Conservation (phyloP, 2,797 vertebrate species). For the Percopsis omiscomaycus region DNA sequence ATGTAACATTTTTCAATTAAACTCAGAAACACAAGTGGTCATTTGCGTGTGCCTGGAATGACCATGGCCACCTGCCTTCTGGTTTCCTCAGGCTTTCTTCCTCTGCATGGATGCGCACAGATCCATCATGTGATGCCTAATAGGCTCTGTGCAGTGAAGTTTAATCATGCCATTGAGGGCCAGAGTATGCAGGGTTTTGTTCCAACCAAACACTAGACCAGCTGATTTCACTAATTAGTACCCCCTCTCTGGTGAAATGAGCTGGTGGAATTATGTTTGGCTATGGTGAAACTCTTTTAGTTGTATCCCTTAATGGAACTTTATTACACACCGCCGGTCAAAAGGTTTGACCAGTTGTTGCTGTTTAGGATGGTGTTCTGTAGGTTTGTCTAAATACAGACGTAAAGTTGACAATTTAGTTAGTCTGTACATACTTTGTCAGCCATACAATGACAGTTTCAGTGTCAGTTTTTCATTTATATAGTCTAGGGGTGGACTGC, state of each 20-base stretch:
- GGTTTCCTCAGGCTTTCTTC: neutral
- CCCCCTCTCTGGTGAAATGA: neutral
- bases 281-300: no score
- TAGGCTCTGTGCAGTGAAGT: neutral
- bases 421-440: no score
- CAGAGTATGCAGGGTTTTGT: neutral
- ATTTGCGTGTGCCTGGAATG: neutral
- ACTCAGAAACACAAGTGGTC: no score
- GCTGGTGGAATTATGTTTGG: no score
- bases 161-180: neutral
- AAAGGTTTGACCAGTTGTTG: neutral
- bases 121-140: neutral
- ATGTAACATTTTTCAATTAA: no score
- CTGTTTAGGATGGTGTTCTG: neutral
- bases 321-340: neutral
- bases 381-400: neutral
- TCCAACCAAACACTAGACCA: neutral
- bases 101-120: neutral
- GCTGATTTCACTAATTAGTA: neutral
- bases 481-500: no score
- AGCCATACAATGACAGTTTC: no score
- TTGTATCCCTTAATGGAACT: neutral
- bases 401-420: no score
- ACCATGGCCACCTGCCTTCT: neutral
- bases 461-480: no score